Evolutionary conservation across 2,888 invertebrate genomes (phyloP).

Genomic region (Diaperis boleti): DNA sequence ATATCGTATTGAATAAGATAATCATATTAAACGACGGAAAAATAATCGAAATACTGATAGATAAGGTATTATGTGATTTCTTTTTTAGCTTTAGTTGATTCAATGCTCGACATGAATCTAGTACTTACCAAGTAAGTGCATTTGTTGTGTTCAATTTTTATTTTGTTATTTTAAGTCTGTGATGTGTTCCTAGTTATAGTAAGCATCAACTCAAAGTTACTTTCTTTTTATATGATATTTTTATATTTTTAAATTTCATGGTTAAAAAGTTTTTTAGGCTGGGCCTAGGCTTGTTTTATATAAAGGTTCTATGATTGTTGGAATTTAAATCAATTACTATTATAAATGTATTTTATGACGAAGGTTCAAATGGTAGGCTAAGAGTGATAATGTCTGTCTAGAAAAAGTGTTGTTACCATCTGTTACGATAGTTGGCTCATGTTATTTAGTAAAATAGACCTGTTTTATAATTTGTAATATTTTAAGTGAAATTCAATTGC

Average conservation of each 20-base stretch:
- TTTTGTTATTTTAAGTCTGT: slow-evolving; percentile 49
- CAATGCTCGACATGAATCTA: background rate
- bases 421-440: slow-evolving; percentile 19
- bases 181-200: slow-evolving; percentile 53
- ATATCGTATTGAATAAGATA: slow-evolving; percentile 16
- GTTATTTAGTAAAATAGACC: slow-evolving; percentile 40
- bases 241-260: slow-evolving; percentile 6
- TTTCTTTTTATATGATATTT: slow-evolving; percentile 36
- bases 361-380: slow-evolving; percentile 19
- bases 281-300: slow-evolving; percentile 51
- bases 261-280: slow-evolving; percentile 46
- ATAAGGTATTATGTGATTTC: slow-evolving; percentile 41
- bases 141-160: slow-evolving; percentile 32
- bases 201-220: background rate
- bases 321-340: slow-evolving; percentile 44
- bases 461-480: slow-evolving; percentile 40
- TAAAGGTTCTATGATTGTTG: slow-evolving; percentile 50
- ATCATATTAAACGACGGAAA: slow-evolving; percentile 21
- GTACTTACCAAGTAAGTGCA: slow-evolving; percentile 16
- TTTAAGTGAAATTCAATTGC: slow-evolving; percentile 40
- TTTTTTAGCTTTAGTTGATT: slow-evolving; percentile 30
- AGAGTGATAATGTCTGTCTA: slow-evolving; percentile 23
- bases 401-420: slow-evolving; percentile 26
- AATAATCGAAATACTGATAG: slow-evolving; percentile 30
- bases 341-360: slow-evolving; percentile 44